These are phyloP conservation scores for Phalacrocorax brasilianus DNA, from an alignment of 2,113 vertebrate species.

Conservation along the genomic window DNA sequence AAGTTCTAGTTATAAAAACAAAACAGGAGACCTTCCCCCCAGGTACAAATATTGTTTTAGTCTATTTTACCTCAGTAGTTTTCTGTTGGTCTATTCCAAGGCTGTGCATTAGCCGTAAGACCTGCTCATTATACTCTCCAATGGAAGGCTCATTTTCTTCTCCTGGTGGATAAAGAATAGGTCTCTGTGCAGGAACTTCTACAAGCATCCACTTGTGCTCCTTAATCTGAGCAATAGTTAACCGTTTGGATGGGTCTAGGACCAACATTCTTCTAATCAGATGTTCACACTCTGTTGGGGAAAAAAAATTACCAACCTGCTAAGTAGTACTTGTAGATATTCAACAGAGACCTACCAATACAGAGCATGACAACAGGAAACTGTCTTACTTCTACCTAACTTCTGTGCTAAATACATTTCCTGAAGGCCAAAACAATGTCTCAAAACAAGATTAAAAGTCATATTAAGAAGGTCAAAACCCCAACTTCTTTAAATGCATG, in stretches of 20 bases:
- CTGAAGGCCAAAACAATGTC: neutral
- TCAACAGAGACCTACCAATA: neutral
- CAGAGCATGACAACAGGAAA: neutral
- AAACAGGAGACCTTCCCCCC: neutral
- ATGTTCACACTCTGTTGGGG: slow-evolving; percentile 90
- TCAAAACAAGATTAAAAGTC: neutral
- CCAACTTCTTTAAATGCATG: neutral
- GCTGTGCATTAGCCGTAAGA: slow-evolving; percentile 95
- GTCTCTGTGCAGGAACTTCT: slow-evolving; percentile 89
- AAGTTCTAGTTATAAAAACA: neutral
- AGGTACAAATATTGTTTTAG: neutral
- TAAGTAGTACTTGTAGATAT: neutral
- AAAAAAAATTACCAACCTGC: neutral
- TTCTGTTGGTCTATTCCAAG: slow-evolving; percentile 98
- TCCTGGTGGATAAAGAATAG: slow-evolving; percentile 84
- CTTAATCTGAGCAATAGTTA: slow-evolving; percentile 94
- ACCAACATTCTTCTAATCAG: slow-evolving; percentile 97
- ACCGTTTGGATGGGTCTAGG: slow-evolving; percentile 90
- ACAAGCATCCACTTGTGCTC: slow-evolving; percentile 98
- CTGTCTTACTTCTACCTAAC: neutral
- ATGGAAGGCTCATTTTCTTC: slow-evolving; percentile 81
- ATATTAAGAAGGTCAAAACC: neutral
- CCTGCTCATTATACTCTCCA: slow-evolving; percentile 94
- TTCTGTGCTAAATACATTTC: neutral
- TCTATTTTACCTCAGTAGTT: slow-evolving; percentile 88